phyloP scores from a whole-genome alignment of 2,797 vertebrate species.

The Carduelis carduelis region DNA sequence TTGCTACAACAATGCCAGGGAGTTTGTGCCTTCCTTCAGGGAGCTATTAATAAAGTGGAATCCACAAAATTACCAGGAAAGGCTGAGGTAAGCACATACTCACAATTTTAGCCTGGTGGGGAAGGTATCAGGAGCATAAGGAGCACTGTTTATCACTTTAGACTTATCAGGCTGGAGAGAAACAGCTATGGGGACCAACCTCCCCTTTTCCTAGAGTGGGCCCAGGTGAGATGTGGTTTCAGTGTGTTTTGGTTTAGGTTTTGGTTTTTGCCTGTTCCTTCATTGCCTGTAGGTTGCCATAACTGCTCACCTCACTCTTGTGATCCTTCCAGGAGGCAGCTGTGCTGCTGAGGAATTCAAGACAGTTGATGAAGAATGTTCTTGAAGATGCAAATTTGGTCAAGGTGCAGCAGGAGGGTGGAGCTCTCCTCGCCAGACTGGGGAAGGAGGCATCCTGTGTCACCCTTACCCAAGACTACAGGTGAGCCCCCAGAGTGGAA shows the following conservation, averaged over 20 bases:
- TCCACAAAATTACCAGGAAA: constrained; percentile 72
- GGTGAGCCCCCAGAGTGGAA: constrained; percentile 62
- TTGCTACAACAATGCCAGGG: constrained; percentile 80
- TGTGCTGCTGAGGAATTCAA: constrained; percentile 74
- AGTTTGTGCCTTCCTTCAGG: constrained; percentile 81
- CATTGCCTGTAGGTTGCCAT: background rate
- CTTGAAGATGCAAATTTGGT: constrained; percentile 83
- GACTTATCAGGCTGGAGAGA: background rate
- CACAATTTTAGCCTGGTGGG: background rate
- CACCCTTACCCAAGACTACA: constrained; percentile 77
- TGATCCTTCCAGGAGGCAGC: constrained; percentile 78
- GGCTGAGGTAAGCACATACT: constrained; percentile 73
- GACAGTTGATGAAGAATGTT: constrained; percentile 81
- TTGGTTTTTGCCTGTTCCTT: background rate
- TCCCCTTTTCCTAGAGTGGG: background rate
- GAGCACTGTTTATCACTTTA: background rate
- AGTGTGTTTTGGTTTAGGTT: background rate
- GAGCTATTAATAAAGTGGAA: constrained; percentile 79
- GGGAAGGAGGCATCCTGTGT: constrained; percentile 81
- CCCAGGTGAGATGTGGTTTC: background rate
- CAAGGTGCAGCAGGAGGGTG: constrained; percentile 87
- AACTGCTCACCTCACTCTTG: background rate
- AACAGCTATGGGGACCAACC: background rate
- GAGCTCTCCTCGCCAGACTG: constrained; percentile 80
- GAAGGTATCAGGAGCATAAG: fast-evolving